A percentile compares a stretch with the other conserved stretches of the same genome.
phyloP scores from a whole-genome alignment of 1,140 invertebrate species.

The Grapholita molesta region DNA sequence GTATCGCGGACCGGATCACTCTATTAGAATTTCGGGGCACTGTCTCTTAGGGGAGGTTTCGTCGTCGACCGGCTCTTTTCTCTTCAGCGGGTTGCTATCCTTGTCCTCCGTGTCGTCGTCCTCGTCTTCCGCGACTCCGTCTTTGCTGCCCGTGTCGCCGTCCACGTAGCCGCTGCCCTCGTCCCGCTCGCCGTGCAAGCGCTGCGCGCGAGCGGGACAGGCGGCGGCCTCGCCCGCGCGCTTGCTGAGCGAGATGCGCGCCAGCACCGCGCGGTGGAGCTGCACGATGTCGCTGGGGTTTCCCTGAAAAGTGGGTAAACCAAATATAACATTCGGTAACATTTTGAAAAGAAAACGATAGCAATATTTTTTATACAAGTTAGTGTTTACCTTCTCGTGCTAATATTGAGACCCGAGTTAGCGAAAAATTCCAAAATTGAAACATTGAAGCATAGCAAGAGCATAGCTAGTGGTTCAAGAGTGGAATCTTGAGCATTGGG shows the following conservation, averaged over 20 bases:
- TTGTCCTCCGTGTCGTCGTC: constrained; percentile 38
- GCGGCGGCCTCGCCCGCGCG: constrained; percentile 29
- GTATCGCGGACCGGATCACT: constrained; percentile 37
- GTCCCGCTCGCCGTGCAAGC: constrained; percentile 40
- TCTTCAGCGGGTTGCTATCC: constrained; percentile 53
- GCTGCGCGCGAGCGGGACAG: constrained; percentile 28
- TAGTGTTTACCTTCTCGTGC: too few relatives aligned
- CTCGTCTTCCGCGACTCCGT: constrained; percentile 37
- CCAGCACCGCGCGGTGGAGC: constrained; percentile 82
- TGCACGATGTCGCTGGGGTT: constrained; percentile 88
- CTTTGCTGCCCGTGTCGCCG: constrained; percentile 26
- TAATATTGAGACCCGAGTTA: too few relatives aligned
- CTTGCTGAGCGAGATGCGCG: constrained; percentile 52
- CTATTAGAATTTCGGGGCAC: constrained; percentile 52
- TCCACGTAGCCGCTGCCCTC: constrained; percentile 31
- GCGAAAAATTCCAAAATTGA: too few relatives aligned
- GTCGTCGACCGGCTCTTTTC: constrained; percentile 61
- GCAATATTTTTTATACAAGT: too few relatives aligned
- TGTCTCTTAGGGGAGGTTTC: constrained; percentile 64
- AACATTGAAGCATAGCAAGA: too few relatives aligned
- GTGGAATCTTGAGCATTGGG: too few relatives aligned
- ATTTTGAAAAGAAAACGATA: not conserved
- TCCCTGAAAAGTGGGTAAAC: constrained; percentile 78
- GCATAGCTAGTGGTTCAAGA: too few relatives aligned
- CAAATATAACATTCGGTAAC: not conserved